Evolutionary conservation across 2,113 vertebrate genomes (phyloP), one percentile per base, ranked within the genome.

Genomic region (Periophthalmus modestus): DNA sequence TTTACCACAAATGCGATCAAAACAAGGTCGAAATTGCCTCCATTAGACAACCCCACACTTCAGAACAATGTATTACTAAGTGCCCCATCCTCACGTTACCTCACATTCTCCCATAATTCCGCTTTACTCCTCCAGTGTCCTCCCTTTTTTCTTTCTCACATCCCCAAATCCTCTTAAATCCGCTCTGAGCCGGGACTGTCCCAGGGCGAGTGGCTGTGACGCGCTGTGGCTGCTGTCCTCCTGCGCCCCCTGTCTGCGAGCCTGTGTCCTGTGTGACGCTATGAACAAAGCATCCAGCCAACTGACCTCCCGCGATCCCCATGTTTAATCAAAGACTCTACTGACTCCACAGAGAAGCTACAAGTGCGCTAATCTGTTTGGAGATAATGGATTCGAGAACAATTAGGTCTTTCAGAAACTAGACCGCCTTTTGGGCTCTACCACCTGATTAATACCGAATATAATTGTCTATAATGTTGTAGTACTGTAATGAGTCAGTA

Each of bases 241-340:
- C 24, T 10, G 66, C 85, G 80, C 57, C 84, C 85, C 81, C 83
- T 76, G 82, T 80, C 84, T 85, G 28, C 43, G 75, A 21, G 54
- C 5, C 54, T 21, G 19, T 83, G 69, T n/a, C n/a, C 75, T 82
- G 76, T 84, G 85, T 88, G 89, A 89, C 86, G 52, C 59, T 28
- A 89, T 91, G 89, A 91, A 90, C 88, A 89, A 90, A 88, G 86
- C 83, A 87, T 89, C 39, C 39, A 67, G 23, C 65, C 21, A 33
- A 71, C 55, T 86, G 86, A 86, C 85, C 77, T 82, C 47, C 55
- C 55, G 75, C 69, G 87, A 83, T 88, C 81, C 77, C 85, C 77
- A 73, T 82, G 82, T 90, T 81, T 76, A 62, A 66, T 24, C 78
- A 67, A 63, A 63, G 79, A 71, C 46, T 69, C 16, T 67, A 55